Evolutionary conservation across 2,888 invertebrate species (phyloP), one percentile per base, ranked within the genome.

Genomic region (Chelonus formosanus): DNA sequence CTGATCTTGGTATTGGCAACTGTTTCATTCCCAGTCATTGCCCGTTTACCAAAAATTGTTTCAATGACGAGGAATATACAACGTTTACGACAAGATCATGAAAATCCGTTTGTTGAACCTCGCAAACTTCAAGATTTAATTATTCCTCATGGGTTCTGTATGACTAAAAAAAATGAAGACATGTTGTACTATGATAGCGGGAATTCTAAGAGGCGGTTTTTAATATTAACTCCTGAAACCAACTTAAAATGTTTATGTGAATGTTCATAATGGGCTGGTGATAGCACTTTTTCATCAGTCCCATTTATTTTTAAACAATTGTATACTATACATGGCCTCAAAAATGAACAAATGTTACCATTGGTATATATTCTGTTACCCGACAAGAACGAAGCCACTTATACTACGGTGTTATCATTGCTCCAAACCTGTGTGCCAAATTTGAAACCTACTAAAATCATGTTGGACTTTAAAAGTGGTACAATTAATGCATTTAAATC

Each of bases 281-380:
- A 52, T 47, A 57, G 64, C 8, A 58, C 64, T 7, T 64, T 64
- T 8, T 55, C 50, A 64, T 48, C 64, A 35, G 57, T 64, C 8
- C 57, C 64, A 6, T 20, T 3, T 10, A 50, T 64, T 45, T 64
- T 64, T 8, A 3, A 20, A 20, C 52, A 52, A 31, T 35, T 64
- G 31, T 64, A 64, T 48, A 57, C 52, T 6, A 57, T 64, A 31
- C 64, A 57, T 57, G 62, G 62, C 31, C 54, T 52, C 4, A 20
- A 52, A 7, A 10, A 53, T 45, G 20, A 36, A 5, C 44, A 62
- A 62, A 55, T 62, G 7, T 45, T 62, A 20, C 55, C 62, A 8
- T 31, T 47, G 5, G 50, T 50, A 5, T 60, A 60, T n/a, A 52
- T 52, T 5, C 36, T 60, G 7, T 35, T 20, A 5, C 5, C 50